Evolutionary conservation across 2,113 vertebrate species (phyloP).

Genomic region (Anolis sagrei): DNA sequence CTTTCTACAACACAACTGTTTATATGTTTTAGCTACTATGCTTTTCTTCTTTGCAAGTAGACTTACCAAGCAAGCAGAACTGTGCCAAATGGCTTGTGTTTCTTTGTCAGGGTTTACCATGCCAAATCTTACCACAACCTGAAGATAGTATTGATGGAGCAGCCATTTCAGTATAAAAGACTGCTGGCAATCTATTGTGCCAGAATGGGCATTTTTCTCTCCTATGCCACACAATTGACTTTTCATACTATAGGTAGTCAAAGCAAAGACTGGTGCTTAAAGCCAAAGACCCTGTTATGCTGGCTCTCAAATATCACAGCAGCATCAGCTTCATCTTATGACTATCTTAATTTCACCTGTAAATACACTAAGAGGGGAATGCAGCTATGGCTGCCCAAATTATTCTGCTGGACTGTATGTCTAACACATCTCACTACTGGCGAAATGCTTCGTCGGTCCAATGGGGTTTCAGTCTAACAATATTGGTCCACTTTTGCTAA

Average conservation of each 20-base stretch:
- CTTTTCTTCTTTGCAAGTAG: background rate
- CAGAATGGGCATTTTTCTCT: background rate
- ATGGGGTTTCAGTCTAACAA: background rate
- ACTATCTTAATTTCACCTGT: background rate
- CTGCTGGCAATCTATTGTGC: background rate
- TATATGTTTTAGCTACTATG: background rate
- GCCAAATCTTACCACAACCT: background rate
- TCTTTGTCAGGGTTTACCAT: background rate
- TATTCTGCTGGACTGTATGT: too few relatives aligned
- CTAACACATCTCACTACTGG: too few relatives aligned
- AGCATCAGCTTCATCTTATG: background rate
- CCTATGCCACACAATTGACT: background rate
- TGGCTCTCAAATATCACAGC: background rate
- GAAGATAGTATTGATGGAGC: background rate
- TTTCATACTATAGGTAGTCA: background rate
- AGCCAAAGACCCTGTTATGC: background rate
- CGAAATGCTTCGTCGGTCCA: too few relatives aligned
- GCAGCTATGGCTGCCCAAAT: too few relatives aligned
- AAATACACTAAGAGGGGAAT: too few relatives aligned
- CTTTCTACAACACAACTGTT: background rate
- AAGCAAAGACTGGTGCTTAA: background rate
- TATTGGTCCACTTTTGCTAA: background rate
- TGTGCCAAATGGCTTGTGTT: background rate
- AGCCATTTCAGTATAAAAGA: background rate
- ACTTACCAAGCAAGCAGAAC: background rate